Evolutionary conservation across 2,797 vertebrate genomes (phyloP).

Genomic region (Falco berigora): DNA sequence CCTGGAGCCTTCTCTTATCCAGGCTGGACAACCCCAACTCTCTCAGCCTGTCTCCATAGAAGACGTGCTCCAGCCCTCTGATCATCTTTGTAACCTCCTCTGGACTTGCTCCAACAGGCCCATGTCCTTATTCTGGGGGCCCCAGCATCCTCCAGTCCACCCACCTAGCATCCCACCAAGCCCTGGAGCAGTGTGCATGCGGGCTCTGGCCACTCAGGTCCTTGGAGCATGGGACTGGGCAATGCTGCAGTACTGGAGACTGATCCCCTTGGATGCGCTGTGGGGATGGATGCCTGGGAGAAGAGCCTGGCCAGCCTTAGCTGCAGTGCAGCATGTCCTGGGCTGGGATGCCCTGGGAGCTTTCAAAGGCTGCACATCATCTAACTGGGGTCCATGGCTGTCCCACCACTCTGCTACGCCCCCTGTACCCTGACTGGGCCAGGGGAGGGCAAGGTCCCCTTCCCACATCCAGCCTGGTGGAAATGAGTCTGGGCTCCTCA

Average conservation of each 20-base stretch:
- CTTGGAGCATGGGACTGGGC: background rate
- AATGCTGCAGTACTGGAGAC: accelerated
- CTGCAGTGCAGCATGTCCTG: accelerated
- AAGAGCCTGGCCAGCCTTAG: background rate
- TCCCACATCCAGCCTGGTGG: background rate
- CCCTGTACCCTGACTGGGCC: background rate
- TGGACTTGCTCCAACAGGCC: too few relatives aligned
- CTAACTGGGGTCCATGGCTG: accelerated
- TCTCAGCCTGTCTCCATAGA: too few relatives aligned
- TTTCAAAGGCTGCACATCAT: too few relatives aligned
- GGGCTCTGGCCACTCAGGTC: background rate
- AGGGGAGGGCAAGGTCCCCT: background rate
- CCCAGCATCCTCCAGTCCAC: background rate
- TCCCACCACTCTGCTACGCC: background rate
- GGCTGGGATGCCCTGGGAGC: background rate
- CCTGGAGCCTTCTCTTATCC: too few relatives aligned
- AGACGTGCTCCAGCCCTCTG: too few relatives aligned
- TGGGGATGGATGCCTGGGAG: background rate
- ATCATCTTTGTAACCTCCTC: too few relatives aligned
- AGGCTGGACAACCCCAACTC: too few relatives aligned
- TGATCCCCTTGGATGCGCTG: background rate
- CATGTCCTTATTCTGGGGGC: too few relatives aligned
- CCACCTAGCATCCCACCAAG: background rate
- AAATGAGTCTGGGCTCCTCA: background rate
- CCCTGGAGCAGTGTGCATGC: accelerated